Conservation (phyloP, 1,140 invertebrate species). For the Octopus bimaculoides region DNA sequence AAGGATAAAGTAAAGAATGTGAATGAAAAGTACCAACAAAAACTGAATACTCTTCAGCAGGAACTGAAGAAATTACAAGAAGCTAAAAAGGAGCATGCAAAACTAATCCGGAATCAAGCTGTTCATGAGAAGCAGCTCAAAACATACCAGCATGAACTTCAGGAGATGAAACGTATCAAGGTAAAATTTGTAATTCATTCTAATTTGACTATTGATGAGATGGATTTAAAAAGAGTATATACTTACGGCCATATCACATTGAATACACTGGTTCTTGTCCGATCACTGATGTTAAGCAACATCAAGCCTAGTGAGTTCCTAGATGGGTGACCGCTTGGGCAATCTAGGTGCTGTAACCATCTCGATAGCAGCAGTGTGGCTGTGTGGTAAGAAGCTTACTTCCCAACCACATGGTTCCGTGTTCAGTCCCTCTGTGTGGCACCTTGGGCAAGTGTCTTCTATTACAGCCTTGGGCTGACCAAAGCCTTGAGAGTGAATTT, state of each 20-base stretch:
- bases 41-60: constrained; percentile 77
- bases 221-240: no score
- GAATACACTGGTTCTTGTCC: not conserved
- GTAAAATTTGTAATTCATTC: constrained; percentile 47
- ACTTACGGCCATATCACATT: no score
- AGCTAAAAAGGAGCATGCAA: constrained; percentile 85
- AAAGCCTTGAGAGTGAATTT: no score
- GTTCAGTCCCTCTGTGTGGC: no score
- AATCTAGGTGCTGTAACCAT: no score
- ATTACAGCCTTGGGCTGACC: no score
- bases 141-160: constrained; percentile 75
- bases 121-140: constrained; percentile 79
- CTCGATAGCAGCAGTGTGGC: no score
- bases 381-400: no score
- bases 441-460: no score
- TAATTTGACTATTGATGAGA: no score
- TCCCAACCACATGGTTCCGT: no score
- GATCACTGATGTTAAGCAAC: not conserved
- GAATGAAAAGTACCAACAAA: constrained; percentile 86
- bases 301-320: not conserved
- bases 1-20: constrained; percentile 79
- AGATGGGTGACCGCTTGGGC: no score
- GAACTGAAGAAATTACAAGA: constrained; percentile 85
- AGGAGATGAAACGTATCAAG: constrained; percentile 84
- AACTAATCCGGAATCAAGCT: constrained; percentile 77